Conservation (phyloP, 2,888 invertebrate genomes). For the Trachelus tabidus region DNA sequence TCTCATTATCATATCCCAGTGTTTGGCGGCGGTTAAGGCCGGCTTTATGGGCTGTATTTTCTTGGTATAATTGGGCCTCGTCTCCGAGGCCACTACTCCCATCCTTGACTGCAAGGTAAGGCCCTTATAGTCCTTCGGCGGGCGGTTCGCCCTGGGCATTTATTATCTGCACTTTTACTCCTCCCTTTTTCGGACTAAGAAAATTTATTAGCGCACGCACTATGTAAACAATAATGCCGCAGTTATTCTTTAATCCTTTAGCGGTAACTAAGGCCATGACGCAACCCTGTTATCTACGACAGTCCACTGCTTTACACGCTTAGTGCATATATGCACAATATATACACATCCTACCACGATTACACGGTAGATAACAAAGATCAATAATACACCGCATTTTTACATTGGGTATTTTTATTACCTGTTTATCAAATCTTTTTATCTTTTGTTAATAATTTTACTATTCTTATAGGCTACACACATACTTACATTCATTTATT, state of each 20-base stretch:
- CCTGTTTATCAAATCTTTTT: no score
- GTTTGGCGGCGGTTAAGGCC: conserved; percentile 41
- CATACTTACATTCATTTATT: no score
- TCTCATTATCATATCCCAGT: conserved; percentile 44
- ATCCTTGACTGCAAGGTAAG: conserved; percentile 6
- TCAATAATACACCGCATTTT: no score
- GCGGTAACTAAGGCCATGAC: background rate
- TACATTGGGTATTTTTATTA: no score
- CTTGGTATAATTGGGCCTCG: conserved; percentile 43
- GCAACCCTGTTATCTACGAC: background rate
- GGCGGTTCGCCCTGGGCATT: conserved; percentile 22
- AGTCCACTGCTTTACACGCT: background rate
- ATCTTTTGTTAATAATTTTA: no score
- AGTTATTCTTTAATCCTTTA: conserved; percentile 23
- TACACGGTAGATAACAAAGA: no score
- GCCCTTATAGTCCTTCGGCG: conserved; percentile 1
- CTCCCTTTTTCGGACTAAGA: conserved; percentile 13
- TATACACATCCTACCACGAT: no score
- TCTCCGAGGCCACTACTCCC: conserved; percentile 9
- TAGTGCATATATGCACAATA: background rate
- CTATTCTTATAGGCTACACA: no score
- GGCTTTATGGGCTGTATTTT: conserved; percentile 47
- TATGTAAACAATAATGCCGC: conserved; percentile 32
- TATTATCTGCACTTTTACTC: conserved; percentile 26
- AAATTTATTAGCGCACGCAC: conserved; percentile 32